A percentile compares a stretch with the other conserved stretches of the same genome.
Conservation (phyloP, 2,888 invertebrate genomes). For the Nymphalis c-album region DNA sequence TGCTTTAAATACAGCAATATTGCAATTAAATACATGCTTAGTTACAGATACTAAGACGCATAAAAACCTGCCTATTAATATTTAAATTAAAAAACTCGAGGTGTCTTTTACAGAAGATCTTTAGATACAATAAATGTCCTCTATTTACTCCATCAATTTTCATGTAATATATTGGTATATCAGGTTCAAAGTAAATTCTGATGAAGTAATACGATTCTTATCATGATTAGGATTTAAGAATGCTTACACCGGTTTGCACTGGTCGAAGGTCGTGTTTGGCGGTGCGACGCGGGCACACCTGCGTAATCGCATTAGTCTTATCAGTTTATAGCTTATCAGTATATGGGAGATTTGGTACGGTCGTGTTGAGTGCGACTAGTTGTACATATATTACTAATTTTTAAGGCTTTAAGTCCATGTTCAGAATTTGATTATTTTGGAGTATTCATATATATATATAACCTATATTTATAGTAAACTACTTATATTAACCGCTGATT, state of each 20-base stretch:
- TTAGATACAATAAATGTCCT: no score
- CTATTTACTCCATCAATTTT: no score
- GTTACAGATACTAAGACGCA: no score
- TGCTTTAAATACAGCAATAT: no score
- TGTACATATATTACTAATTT: constrained; percentile 9
- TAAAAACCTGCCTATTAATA: no score
- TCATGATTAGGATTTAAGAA: background rate
- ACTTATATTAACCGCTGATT: background rate
- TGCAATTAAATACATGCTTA: no score
- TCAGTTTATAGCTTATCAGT: constrained; percentile 43
- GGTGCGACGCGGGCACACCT: constrained; percentile 45
- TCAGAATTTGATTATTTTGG: no score
- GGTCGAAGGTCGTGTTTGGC: constrained; percentile 31
- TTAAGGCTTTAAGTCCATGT: background rate
- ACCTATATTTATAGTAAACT: background rate
- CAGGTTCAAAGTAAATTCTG: background rate
- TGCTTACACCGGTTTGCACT: constrained; percentile 19
- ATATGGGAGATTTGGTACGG: constrained; percentile 34
- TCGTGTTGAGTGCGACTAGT: constrained; percentile 1
- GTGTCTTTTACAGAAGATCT: no score
- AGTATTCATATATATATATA: background rate
- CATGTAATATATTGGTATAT: no score
- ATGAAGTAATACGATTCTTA: background rate
- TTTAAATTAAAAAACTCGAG: no score
- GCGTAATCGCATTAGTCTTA: constrained; percentile 49